phyloP scores from a whole-genome alignment of 2,888 invertebrate genomes.

The Dastarcus helophoroides region DNA sequence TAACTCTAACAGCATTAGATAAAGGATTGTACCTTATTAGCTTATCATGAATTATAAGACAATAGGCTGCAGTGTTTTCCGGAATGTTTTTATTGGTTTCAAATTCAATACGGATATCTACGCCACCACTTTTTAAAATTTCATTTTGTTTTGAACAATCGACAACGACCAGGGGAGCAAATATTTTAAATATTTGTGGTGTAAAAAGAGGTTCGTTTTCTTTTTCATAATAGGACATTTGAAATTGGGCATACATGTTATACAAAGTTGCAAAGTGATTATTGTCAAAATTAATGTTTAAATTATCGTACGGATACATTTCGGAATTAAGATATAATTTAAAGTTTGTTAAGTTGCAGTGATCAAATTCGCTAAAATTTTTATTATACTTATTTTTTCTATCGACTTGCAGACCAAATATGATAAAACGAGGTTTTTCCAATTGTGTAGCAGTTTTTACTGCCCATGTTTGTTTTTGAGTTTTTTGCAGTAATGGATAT shows the following conservation, averaged over 20 bases:
- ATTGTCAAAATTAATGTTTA: constrained; percentile 21
- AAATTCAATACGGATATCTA: constrained; percentile 18
- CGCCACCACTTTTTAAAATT: constrained; percentile 12
- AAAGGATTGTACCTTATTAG: constrained; percentile 14
- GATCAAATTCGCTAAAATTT: constrained; percentile 17
- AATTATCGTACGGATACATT: constrained; percentile 26
- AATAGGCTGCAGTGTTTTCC: constrained; percentile 16
- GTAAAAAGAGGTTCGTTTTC: too few relatives aligned
- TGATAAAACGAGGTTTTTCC: constrained; percentile 24
- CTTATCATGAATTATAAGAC: constrained; percentile 19
- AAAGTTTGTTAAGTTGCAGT: constrained; percentile 25
- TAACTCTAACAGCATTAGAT: constrained; percentile 13
- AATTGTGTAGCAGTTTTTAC: constrained; percentile 21
- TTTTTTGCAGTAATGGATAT: constrained; percentile 24
- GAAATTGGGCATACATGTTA: too few relatives aligned
- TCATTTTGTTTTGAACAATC: constrained; percentile 18
- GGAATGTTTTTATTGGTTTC: constrained; percentile 15
- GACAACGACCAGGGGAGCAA: constrained; percentile 17
- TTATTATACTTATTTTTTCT: constrained; percentile 20
- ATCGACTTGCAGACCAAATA: constrained; percentile 30
- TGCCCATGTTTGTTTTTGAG: constrained; percentile 23
- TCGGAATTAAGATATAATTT: constrained; percentile 28
- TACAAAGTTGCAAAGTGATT: constrained; percentile 18
- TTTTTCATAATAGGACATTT: too few relatives aligned
- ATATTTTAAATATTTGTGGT: constrained; percentile 9